A percentile compares a stretch with the other conserved stretches of the same genome.
These are phyloP conservation scores for Rhinogobio ventralis DNA, from an alignment of 2,797 vertebrate genomes.

Conservation along the genomic window DNA sequence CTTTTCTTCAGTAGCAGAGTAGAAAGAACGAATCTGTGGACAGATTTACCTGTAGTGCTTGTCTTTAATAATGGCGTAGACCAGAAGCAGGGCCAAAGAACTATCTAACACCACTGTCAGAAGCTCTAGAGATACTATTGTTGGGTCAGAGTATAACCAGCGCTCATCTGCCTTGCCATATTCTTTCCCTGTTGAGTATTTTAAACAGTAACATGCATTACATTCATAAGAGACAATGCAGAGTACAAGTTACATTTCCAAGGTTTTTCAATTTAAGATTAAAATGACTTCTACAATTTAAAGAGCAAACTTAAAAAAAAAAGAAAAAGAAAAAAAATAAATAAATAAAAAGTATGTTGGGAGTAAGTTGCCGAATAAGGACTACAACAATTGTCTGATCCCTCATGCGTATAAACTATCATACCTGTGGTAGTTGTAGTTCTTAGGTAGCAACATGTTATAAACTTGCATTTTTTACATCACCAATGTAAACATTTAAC, in stretches of 20 bases:
- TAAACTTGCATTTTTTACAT: not conserved
- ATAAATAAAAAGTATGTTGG: too few species aligned
- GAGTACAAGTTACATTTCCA: not conserved
- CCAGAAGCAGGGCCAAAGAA: constrained; percentile 71
- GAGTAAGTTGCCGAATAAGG: not conserved
- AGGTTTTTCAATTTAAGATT: not conserved
- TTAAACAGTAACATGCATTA: constrained; percentile 16
- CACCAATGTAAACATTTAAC: not conserved
- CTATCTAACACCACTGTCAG: constrained; percentile 75
- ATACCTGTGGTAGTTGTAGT: not conserved
- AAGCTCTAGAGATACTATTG: constrained; percentile 77
- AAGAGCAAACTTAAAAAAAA: not conserved
- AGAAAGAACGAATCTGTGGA: not conserved
- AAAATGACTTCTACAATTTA: not conserved
- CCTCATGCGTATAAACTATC: not conserved
- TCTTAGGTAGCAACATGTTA: not conserved
- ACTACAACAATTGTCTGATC: not conserved
- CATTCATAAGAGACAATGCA: not conserved
- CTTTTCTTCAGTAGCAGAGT: not conserved
- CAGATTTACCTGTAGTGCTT: constrained; percentile 76
- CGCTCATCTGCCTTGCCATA: constrained; percentile 83
- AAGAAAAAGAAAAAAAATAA: too few species aligned
- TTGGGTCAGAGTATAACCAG: constrained; percentile 78
- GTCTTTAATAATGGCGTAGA: constrained; percentile 74
- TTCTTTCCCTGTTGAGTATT: constrained; percentile 79